A percentile compares a stretch with the other conserved stretches of the same genome.
Evolutionary conservation across 2,888 invertebrate genomes (phyloP).

Genomic region (Cybosia mesomella): DNA sequence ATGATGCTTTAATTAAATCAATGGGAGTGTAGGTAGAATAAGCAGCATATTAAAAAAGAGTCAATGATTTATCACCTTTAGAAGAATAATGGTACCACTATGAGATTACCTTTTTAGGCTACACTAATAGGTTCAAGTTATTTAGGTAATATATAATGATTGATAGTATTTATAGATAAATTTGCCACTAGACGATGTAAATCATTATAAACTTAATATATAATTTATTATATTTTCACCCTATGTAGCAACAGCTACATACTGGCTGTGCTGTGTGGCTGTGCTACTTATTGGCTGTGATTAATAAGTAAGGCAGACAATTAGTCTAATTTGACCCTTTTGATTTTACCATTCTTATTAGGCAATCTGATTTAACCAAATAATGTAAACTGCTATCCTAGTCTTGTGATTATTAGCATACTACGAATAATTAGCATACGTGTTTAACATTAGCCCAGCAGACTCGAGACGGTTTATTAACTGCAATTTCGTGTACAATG

Average conservation of each 20-base stretch:
- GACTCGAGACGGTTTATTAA: not conserved
- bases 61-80: not conserved
- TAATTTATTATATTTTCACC: not conserved
- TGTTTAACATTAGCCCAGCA: constrained; percentile 1
- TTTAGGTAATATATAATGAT: not conserved
- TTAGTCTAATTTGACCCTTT: not conserved
- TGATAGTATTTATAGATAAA: not conserved
- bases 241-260: not conserved
- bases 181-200: not conserved
- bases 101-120: constrained; percentile 1
- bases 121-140: not conserved
- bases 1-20: not conserved
- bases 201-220: not conserved
- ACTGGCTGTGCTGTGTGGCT: too few relatives aligned
- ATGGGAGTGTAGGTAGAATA: not conserved
- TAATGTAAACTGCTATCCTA: not conserved
- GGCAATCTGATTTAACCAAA: not conserved
- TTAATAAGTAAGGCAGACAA: not conserved
- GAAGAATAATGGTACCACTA: not conserved
- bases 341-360: not conserved
- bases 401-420: not conserved
- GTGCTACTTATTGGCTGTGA: not conserved
- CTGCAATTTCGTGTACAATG: not conserved
- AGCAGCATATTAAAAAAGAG: not conserved
- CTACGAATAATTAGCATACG: too few relatives aligned